Evolutionary conservation across 2,888 invertebrate species (phyloP).

Genomic region (Ormyrus thymus): DNA sequence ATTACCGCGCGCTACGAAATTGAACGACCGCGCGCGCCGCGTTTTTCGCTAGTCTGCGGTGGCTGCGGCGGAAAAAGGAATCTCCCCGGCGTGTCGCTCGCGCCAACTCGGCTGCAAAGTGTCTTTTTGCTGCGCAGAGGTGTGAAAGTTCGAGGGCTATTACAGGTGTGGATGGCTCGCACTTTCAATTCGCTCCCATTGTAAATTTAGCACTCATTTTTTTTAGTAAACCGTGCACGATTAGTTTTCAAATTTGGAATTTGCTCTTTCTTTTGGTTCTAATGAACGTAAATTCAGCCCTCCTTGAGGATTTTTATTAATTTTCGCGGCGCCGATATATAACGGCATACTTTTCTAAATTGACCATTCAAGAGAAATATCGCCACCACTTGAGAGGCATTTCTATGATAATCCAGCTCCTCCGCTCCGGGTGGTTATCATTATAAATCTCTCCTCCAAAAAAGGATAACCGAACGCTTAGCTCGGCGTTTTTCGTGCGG

Average conservation of each 20-base stretch:
- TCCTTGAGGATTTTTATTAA: constrained; percentile 5
- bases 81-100: constrained; percentile 5
- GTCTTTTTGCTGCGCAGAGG: background rate
- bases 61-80: constrained; percentile 18
- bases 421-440: constrained; percentile 6
- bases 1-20: constrained; percentile 68
- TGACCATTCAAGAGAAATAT: constrained; percentile 29
- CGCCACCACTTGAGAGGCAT: background rate
- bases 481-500: background rate
- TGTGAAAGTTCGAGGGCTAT: background rate
- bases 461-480: background rate
- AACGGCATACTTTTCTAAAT: background rate
- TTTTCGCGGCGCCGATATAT: constrained; percentile 10
- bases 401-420: constrained; percentile 33
- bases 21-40: constrained; percentile 63
- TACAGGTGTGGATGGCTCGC: too few relatives aligned
- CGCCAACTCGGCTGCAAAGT: background rate
- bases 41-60: constrained; percentile 64
- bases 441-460: constrained; percentile 19
- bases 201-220: too few relatives aligned
- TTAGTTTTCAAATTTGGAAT: too few relatives aligned
- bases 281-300: background rate
- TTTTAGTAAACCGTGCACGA: too few relatives aligned
- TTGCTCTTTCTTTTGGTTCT: background rate
- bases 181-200: too few relatives aligned